These are phyloP conservation scores for Monomorium pharaonis DNA, from an alignment of 1,140 invertebrate species.

Conservation along the genomic window DNA sequence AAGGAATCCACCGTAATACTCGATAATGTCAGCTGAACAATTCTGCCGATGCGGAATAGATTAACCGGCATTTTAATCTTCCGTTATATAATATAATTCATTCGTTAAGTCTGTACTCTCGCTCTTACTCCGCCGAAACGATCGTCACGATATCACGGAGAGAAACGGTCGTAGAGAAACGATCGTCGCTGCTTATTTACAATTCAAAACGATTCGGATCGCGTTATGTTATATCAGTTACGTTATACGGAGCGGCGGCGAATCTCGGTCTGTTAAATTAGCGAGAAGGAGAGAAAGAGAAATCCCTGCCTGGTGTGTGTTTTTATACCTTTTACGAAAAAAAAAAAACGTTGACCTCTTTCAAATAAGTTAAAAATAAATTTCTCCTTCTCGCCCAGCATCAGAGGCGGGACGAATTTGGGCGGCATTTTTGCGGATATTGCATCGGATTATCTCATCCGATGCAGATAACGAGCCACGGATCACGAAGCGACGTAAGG, in stretches of 20 bases:
- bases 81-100: background rate
- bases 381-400: background rate
- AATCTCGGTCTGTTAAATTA: background rate
- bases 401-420: background rate
- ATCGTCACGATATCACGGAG: background rate
- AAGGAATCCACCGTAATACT: background rate
- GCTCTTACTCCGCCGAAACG: background rate
- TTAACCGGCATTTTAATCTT: background rate
- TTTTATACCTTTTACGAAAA: background rate
- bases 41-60: background rate
- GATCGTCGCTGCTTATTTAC: background rate
- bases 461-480: background rate
- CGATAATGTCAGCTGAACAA: background rate
- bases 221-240: background rate
- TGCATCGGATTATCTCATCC: slow-evolving; percentile 4
- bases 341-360: background rate
- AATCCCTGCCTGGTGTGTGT: background rate
- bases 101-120: background rate
- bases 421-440: background rate
- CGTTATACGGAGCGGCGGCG: background rate
- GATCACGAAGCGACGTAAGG: background rate
- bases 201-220: background rate
- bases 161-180: background rate
- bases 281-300: background rate
- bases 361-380: slow-evolving; percentile 12